These are phyloP conservation scores for Apis dorsata DNA, from an alignment of 1,140 invertebrate species.

Conservation along the genomic window DNA sequence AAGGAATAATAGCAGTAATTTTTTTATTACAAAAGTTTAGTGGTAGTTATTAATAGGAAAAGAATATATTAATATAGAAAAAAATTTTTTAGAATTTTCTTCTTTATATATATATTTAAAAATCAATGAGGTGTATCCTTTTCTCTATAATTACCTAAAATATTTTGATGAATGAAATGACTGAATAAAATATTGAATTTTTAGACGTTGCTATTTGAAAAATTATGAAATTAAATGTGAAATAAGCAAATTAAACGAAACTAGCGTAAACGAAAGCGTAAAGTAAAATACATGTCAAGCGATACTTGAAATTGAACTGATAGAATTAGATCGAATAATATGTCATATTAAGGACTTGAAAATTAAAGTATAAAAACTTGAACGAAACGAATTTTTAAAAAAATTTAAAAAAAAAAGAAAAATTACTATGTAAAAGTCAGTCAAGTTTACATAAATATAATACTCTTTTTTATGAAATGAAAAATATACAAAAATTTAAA, in stretches of 20 bases:
- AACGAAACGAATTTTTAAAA: background rate
- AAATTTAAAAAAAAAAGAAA: background rate
- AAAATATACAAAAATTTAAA: too few species aligned
- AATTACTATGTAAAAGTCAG: background rate
- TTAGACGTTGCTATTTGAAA: background rate
- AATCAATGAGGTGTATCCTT: too few species aligned
- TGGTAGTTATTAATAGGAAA: too few species aligned
- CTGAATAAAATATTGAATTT: background rate
- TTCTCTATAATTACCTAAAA: too few species aligned
- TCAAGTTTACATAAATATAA: background rate
- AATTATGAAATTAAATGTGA: background rate
- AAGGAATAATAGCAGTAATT: too few species aligned
- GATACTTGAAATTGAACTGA: background rate
- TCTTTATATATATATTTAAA: too few species aligned
- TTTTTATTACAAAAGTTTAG: too few species aligned
- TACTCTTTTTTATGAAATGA: background rate
- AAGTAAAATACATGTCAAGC: background rate
- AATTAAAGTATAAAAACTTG: conserved; percentile 1
- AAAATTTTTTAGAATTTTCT: too few species aligned
- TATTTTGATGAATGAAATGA: too few species aligned
- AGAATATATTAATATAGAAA: too few species aligned
- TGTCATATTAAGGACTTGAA: background rate
- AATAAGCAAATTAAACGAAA: conserved; percentile 7
- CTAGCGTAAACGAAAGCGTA: background rate
- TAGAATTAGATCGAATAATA: background rate